phyloP scores from a whole-genome alignment of 2,888 invertebrate genomes.

The Plagodis dolabraria region DNA sequence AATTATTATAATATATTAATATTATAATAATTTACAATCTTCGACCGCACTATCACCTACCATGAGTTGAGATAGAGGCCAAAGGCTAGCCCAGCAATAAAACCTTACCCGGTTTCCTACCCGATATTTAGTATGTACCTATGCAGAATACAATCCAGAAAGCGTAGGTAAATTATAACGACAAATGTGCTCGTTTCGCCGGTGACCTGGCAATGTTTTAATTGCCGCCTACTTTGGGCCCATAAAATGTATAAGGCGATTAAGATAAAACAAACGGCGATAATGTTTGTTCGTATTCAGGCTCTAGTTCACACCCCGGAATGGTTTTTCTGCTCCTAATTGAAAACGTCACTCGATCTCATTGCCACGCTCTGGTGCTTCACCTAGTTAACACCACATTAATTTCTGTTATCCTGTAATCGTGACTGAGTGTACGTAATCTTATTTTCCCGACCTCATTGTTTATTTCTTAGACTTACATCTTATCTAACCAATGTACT shows the following conservation, averaged over 20 bases:
- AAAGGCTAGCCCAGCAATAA: too few species aligned
- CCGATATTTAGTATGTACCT: too few species aligned
- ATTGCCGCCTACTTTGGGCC: constrained; percentile 39
- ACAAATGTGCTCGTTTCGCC: constrained; percentile 14
- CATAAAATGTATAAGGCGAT: constrained; percentile 48
- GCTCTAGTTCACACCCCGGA: constrained; percentile 64
- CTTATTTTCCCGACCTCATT: not conserved
- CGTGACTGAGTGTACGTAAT: not conserved
- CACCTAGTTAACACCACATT: constrained; percentile 42
- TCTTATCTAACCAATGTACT: too few species aligned
- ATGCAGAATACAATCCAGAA: not conserved
- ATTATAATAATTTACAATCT: too few species aligned
- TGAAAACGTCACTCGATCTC: constrained; percentile 48
- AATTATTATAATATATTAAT: too few species aligned
- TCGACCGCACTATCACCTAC: too few species aligned
- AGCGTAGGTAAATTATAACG: constrained; percentile 6
- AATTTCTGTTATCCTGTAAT: constrained; percentile 11
- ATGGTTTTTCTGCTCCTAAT: constrained; percentile 51
- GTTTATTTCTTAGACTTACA: too few species aligned
- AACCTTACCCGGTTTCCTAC: too few species aligned
- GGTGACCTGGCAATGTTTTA: constrained; percentile 18
- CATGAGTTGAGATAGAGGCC: too few species aligned
- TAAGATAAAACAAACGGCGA: constrained; percentile 52
- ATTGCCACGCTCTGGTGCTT: constrained; percentile 50
- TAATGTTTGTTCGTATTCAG: constrained; percentile 59